Evolutionary conservation across 2,888 invertebrate genomes (phyloP), one percentile per base, ranked within the genome.

Genomic region (Zygothrica quintamaculata): DNA sequence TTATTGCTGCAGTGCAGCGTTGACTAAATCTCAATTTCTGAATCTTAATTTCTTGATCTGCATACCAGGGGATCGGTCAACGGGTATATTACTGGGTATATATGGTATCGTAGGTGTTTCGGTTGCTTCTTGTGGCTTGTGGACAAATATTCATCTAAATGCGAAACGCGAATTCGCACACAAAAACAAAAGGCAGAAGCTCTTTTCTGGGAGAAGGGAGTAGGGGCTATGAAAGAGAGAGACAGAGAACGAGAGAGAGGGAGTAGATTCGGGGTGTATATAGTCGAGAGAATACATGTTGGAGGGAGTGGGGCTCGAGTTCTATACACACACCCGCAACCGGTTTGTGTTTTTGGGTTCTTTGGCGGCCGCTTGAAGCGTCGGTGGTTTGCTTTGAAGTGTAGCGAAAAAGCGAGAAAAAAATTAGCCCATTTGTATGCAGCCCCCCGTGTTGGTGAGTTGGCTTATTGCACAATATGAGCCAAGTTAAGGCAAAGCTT

Each of bases 351-450:
- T 72, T 71, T 72, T 71, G 78, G 81, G 84, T 84, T 84, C 84
- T 82, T 80, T 77, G 69, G 74, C 76, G 67, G 76, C 62, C 57
- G 48, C 47, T n/a, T 29, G 60, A 36, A 71, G 77, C 75, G 65
- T 67, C 80, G 68, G 69, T 68, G 57, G 60, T 57, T 37, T 62
- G 65, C 67, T 62, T 74, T 67, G 74, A 71, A 64, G 69, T 82
- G 22, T 52, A 46, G 69, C 64, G n/a, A 51, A 57, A 51, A 60
- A 18, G 50, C 40, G n/a, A 53, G 39, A 42, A 25, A 68, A 68
- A 74, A 81, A 81, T 72, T 71, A 85, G 74, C 81, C 87, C 78
- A 80, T 80, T 80, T 80, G 80, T 80, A 80, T 80, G 80, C 79
- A 85, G 74, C 72, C 77, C 79, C 79, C 78, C 65, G 53, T n/a